phyloP scores from a whole-genome alignment of 2,113 vertebrate species.

The Casuarius casuarius region DNA sequence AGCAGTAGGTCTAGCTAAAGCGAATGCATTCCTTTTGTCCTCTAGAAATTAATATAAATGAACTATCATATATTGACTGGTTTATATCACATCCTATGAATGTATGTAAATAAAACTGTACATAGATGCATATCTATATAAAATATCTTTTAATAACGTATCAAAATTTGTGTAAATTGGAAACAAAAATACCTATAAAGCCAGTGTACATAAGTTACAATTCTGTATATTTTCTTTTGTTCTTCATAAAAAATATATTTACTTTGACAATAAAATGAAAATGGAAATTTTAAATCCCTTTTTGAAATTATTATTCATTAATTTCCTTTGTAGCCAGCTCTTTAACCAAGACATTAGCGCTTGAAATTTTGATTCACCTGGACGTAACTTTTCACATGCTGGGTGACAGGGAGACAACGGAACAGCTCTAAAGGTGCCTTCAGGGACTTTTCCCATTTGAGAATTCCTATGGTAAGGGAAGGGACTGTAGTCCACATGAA shows the following conservation, averaged over 20 bases:
- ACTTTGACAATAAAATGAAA: conserved; percentile 93
- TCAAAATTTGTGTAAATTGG: conserved; percentile 86
- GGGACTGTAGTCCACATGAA: too few relatives aligned
- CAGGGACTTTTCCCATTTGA: background rate
- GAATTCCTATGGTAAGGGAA: background rate
- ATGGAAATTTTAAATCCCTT: conserved; percentile 71
- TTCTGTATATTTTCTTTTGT: conserved; percentile 90
- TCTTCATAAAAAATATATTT: conserved; percentile 92
- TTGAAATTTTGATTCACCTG: conserved; percentile 11
- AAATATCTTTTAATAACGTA: conserved; percentile 87
- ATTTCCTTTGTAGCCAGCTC: conserved; percentile 7
- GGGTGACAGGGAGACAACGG: background rate
- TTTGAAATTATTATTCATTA: conserved; percentile 11
- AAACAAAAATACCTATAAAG: conserved; percentile 81
- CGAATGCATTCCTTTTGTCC: conserved; percentile 87
- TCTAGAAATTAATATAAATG: conserved; percentile 85
- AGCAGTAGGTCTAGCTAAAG: conserved; percentile 59
- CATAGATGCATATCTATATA: conserved; percentile 83
- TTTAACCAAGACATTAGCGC: background rate
- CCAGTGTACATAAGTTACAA: conserved; percentile 83
- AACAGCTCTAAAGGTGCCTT: background rate
- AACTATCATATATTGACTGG: conserved; percentile 85
- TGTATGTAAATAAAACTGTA: conserved; percentile 95
- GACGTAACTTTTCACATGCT: conserved; percentile 32
- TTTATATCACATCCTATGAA: conserved; percentile 95